Percentiles rank a stretch among this genome's conserved stretches.
Evolutionary conservation across 2,113 vertebrate species (phyloP).

Genomic region (Taurulus bubalis): DNA sequence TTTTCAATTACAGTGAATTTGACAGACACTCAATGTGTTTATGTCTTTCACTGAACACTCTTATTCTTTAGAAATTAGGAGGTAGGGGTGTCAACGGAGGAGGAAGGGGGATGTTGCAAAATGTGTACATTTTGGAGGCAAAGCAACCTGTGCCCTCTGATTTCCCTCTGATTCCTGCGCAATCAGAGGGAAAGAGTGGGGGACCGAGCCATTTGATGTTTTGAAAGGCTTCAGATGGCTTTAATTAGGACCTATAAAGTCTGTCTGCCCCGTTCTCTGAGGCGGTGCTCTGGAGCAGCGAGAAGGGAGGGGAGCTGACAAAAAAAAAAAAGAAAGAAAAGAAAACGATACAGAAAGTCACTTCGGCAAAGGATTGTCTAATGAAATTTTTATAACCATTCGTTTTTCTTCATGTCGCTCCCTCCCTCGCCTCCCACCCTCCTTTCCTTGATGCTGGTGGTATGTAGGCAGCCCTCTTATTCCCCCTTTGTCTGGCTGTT

Average conservation of each 20-base stretch:
- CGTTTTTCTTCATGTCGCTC: slow-evolving; percentile 66
- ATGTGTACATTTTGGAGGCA: slow-evolving; percentile 42
- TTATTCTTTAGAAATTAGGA: slow-evolving; percentile 69
- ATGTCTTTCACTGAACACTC: slow-evolving; percentile 65
- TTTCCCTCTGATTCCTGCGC: slow-evolving; percentile 65
- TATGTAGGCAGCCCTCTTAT: slow-evolving; percentile 74
- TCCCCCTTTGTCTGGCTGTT: slow-evolving; percentile 93
- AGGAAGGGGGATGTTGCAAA: not conserved
- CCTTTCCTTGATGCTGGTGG: slow-evolving; percentile 75
- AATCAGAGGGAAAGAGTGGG: slow-evolving; percentile 80
- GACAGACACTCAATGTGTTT: slow-evolving; percentile 55
- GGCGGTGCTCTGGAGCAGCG: slow-evolving; percentile 78
- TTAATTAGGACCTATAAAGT: slow-evolving; percentile 95
- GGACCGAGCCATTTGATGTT: slow-evolving; percentile 83
- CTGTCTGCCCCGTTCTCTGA: slow-evolving; percentile 83
- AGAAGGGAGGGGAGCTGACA: slow-evolving; percentile 61
- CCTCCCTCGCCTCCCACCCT: slow-evolving; percentile 60
- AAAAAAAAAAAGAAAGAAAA: slow-evolving; percentile 36
- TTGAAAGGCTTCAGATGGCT: slow-evolving; percentile 92
- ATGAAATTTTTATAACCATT: slow-evolving; percentile 84
- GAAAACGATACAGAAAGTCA: slow-evolving; percentile 83
- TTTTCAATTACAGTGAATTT: slow-evolving; percentile 46
- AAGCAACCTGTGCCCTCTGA: slow-evolving; percentile 33
- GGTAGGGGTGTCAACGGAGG: slow-evolving; percentile 25
- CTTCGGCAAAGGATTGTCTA: slow-evolving; percentile 82